A percentile compares a stretch with the other conserved stretches of the same genome.
Conservation (phyloP, 1,140 invertebrate species). For the Drosophila arawakana region DNA sequence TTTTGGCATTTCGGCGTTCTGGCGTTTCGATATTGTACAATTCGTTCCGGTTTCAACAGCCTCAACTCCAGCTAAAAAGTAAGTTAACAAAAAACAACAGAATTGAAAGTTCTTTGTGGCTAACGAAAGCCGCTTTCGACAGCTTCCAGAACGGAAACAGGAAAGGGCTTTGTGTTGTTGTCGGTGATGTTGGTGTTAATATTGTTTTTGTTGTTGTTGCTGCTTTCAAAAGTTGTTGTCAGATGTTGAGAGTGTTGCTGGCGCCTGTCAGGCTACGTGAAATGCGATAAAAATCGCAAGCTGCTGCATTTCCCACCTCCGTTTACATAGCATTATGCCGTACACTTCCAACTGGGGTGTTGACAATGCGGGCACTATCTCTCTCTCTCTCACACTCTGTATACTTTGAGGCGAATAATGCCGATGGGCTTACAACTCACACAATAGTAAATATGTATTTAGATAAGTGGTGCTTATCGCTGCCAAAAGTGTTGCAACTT, state of each 20-base stretch:
- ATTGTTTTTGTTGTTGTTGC: conserved; percentile 21
- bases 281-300: conserved; percentile 68
- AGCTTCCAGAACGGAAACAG: conserved; percentile 56
- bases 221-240: conserved; percentile 49
- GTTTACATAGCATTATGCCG: conserved; percentile 3
- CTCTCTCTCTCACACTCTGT: conserved; percentile 10
- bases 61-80: conserved; percentile 4
- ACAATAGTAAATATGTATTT: conserved; percentile 73
- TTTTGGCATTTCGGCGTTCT: neutral
- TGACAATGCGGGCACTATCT: conserved; percentile 60
- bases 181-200: conserved; percentile 27
- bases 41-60: conserved; percentile 57
- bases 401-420: conserved; percentile 29
- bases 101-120: conserved; percentile 28
- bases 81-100: conserved; percentile 2
- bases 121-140: conserved; percentile 60
- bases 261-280: conserved; percentile 64
- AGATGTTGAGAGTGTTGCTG: conserved; percentile 53
- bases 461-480: conserved; percentile 76
- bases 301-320: conserved; percentile 52
- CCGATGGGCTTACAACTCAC: neutral
- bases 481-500: conserved; percentile 40
- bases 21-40: conserved; percentile 30
- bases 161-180: conserved; percentile 42
- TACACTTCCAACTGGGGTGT: neutral